phyloP scores from a whole-genome alignment of 2,113 vertebrate species.

The Callipepla californica region DNA sequence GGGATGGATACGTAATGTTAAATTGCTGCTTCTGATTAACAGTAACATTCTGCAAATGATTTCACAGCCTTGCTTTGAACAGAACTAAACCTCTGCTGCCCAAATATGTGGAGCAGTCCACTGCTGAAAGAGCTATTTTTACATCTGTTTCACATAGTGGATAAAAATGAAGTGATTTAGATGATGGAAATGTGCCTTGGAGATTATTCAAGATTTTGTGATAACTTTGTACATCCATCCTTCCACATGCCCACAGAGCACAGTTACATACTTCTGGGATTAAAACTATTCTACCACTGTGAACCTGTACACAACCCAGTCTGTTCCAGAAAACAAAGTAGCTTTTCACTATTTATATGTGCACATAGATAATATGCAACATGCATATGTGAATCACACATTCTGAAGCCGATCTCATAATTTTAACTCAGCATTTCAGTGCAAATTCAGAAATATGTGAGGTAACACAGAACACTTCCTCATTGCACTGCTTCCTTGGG shows the following conservation, averaged over 20 bases:
- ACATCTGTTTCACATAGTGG: constrained; percentile 74
- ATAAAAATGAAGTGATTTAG: constrained; percentile 59
- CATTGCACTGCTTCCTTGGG: not conserved
- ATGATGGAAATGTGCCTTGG: constrained; percentile 48
- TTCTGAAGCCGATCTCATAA: not conserved
- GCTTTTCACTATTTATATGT: not conserved
- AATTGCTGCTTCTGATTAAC: constrained; percentile 48
- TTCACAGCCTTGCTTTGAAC: constrained; percentile 41
- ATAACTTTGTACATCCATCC: constrained; percentile 49
- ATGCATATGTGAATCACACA: not conserved
- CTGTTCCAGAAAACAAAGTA: not conserved
- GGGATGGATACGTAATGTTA: not conserved
- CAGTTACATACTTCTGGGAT: constrained; percentile 4
- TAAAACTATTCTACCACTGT: not conserved
- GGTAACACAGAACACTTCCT: not conserved
- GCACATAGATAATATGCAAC: too few species aligned
- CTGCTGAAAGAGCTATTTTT: constrained; percentile 67
- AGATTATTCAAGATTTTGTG: constrained; percentile 57
- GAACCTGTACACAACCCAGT: not conserved
- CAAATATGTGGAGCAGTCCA: constrained; percentile 36
- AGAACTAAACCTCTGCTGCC: not conserved
- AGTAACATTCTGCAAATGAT: constrained; percentile 44
- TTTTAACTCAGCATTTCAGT: not conserved
- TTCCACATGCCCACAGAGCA: constrained; percentile 27
- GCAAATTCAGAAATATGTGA: not conserved